These are phyloP conservation scores for Meandrusa payeni DNA, from an alignment of 2,888 invertebrate genomes.

Conservation along the genomic window DNA sequence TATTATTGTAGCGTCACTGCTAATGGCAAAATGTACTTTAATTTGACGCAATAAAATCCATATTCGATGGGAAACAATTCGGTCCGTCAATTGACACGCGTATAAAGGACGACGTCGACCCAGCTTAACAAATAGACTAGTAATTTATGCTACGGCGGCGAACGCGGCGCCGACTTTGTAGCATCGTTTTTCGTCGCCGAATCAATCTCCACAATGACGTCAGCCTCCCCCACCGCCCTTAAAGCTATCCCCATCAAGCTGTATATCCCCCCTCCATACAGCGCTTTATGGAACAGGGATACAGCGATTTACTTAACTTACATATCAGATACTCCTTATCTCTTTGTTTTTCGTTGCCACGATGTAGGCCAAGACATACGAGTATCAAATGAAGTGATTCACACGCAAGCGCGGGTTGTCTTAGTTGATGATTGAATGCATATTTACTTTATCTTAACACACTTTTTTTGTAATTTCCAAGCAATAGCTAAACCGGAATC, in stretches of 20 bases:
- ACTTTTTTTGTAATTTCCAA: no score
- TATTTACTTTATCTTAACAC: no score
- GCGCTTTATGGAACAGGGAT: constrained; percentile 41
- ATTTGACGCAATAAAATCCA: constrained; percentile 9
- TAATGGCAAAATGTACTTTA: constrained; percentile 13
- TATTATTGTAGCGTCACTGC: neutral
- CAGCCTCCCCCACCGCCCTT: constrained; percentile 43
- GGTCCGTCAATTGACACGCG: constrained; percentile 13
- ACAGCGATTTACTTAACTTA: constrained; percentile 55
- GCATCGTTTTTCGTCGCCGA: constrained; percentile 70
- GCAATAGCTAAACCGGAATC: no score
- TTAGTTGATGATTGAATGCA: no score
- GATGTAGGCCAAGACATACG: neutral
- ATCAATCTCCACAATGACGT: constrained; percentile 76
- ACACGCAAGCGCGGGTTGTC: no score
- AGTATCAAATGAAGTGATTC: no score
- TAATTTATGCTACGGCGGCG: constrained; percentile 63
- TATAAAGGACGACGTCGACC: constrained; percentile 37
- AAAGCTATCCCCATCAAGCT: constrained; percentile 28
- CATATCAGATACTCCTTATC: constrained; percentile 2
- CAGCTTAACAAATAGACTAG: constrained; percentile 59
- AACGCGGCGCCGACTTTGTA: constrained; percentile 60
- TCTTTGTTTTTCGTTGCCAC: constrained; percentile 5
- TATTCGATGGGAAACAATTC: constrained; percentile 13
- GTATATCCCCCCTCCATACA: neutral